These are phyloP conservation scores for Sturnus vulgaris DNA, from an alignment of 2,113 vertebrate genomes.

Conservation along the genomic window DNA sequence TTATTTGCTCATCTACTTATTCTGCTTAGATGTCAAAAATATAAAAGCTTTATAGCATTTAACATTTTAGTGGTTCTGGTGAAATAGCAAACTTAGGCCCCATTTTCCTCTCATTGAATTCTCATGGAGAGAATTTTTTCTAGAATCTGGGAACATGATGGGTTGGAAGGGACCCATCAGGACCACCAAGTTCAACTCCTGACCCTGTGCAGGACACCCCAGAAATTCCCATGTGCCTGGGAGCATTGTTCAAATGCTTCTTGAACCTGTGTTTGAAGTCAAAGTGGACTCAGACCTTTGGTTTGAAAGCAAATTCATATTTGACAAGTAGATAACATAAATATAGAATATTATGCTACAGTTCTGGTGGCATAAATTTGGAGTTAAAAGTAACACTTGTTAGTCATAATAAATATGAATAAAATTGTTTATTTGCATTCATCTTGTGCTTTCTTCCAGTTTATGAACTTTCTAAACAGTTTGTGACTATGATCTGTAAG, in stretches of 20 bases:
- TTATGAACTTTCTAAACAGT: not conserved
- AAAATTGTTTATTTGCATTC: not conserved
- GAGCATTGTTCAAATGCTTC: not conserved
- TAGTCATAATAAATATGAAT: not conserved
- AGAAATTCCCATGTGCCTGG: not conserved
- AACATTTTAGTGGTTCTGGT: not conserved
- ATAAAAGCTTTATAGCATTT: not conserved
- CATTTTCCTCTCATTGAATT: not conserved
- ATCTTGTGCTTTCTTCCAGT: not conserved
- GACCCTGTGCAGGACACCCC: not conserved
- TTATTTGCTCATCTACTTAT: slow-evolving; percentile 6
- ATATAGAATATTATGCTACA: not conserved
- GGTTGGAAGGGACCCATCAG: not conserved
- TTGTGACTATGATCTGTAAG: not conserved
- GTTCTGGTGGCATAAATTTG: not conserved
- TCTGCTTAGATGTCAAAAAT: slow-evolving; percentile 16
- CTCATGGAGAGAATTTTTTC: not conserved
- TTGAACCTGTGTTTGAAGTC: not conserved
- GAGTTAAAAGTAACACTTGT: not conserved
- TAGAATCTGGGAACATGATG: not conserved
- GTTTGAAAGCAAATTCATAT: not conserved
- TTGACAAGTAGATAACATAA: not conserved
- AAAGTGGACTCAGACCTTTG: not conserved
- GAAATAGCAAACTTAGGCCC: not conserved
- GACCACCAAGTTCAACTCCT: not conserved